phyloP scores from a whole-genome alignment of 2,888 invertebrate genomes.

The Xanthia icteritia region DNA sequence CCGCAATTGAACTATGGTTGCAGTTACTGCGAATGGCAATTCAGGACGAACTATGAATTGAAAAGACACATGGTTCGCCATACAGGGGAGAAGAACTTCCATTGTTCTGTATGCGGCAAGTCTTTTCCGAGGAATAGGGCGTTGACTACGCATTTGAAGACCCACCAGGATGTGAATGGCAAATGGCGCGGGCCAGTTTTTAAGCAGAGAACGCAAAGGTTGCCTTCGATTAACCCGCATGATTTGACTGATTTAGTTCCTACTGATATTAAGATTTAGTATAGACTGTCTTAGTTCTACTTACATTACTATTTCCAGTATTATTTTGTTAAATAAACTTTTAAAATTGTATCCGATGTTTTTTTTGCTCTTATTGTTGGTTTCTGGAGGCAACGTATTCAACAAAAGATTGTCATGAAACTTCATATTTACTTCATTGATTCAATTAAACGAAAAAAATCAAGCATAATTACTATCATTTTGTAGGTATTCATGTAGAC shows the following conservation, averaged over 20 bases:
- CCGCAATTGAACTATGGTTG: conserved; percentile 78
- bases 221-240: conserved; percentile 76
- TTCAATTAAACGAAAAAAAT: not conserved
- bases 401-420: not conserved
- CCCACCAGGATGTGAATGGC: conserved; percentile 79
- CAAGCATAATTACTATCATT: not conserved
- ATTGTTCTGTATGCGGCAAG: conserved; percentile 82
- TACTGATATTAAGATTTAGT: conserved; percentile 58
- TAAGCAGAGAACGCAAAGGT: conserved; percentile 73
- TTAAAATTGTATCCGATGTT: not conserved
- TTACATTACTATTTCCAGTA: conserved; percentile 46
- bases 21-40: conserved; percentile 82
- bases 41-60: conserved; percentile 83
- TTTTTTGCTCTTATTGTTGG: not conserved
- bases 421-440: not conserved
- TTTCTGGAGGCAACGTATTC: not conserved
- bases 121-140: conserved; percentile 80
- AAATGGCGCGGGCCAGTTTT: conserved; percentile 78
- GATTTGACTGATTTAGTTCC: conserved; percentile 71
- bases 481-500: not conserved
- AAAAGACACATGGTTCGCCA: conserved; percentile 85
- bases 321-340: conserved; percentile 64
- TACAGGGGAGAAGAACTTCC: conserved; percentile 80
- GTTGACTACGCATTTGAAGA: conserved; percentile 80
- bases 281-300: conserved; percentile 7